Conservation (phyloP, 1,140 invertebrate genomes). For the Leptinotarsa lineolata region DNA sequence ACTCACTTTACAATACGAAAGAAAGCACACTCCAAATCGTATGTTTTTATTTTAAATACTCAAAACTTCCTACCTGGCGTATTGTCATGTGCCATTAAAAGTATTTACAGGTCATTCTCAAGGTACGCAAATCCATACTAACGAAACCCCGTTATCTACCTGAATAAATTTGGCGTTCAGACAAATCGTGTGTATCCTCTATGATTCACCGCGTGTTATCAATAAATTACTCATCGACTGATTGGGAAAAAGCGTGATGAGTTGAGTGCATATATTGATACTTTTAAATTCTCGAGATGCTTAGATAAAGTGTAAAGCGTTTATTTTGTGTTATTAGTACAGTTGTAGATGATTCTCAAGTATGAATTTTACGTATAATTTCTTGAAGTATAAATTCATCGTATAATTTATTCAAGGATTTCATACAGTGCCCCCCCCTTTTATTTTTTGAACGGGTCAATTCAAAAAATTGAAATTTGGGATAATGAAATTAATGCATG, state of each 20-base stretch:
- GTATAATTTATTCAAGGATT: too few relatives aligned
- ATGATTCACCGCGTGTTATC: not conserved
- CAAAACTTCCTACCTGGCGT: not conserved
- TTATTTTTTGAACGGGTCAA: too few relatives aligned
- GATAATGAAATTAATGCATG: too few relatives aligned
- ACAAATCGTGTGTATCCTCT: not conserved
- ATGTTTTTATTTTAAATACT: not conserved
- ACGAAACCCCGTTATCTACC: not conserved
- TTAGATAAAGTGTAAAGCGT: not conserved
- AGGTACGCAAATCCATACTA: not conserved
- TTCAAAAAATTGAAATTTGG: too few relatives aligned
- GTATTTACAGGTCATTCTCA: not conserved
- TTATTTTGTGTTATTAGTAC: too few relatives aligned
- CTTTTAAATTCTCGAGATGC: not conserved
- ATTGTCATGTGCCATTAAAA: not conserved
- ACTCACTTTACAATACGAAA: not conserved
- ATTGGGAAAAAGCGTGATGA: not conserved
- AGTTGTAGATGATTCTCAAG: too few relatives aligned
- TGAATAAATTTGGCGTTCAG: not conserved
- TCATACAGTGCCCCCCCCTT: too few relatives aligned
- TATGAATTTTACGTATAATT: too few relatives aligned
- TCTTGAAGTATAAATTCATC: too few relatives aligned
- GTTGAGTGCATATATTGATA: not conserved
- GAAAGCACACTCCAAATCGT: not conserved
- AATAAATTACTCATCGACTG: slow-evolving; percentile 1